Percentiles rank a stretch among this genome's conserved stretches.
Evolutionary conservation across 2,888 invertebrate genomes (phyloP).

Genomic region (Pemphredon lugubris): DNA sequence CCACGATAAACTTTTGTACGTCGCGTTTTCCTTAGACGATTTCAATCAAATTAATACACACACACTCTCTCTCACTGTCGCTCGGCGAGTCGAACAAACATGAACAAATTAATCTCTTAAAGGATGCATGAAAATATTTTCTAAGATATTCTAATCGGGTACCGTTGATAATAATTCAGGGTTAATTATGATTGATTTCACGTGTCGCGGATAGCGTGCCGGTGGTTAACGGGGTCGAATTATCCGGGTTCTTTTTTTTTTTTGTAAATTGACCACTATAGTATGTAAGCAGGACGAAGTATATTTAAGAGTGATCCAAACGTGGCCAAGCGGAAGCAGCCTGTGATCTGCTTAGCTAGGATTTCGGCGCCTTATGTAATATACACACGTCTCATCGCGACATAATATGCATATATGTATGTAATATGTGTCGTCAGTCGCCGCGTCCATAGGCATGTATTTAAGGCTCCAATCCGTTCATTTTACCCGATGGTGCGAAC

Average conservation of each 20-base stretch:
- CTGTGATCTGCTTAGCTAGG: slow-evolving; percentile 53
- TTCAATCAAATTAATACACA: too few relatives aligned
- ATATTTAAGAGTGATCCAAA: slow-evolving; percentile 41
- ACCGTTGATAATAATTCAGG: too few relatives aligned
- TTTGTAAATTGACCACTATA: slow-evolving; percentile 45
- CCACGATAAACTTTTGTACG: too few relatives aligned
- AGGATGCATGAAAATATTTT: too few relatives aligned
- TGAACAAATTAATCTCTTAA: too few relatives aligned
- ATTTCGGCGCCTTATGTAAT: slow-evolving; percentile 49
- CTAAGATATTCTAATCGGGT: too few relatives aligned
- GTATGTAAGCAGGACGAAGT: slow-evolving; percentile 31
- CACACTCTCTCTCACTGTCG: too few relatives aligned
- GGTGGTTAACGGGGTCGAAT: slow-evolving; percentile 4
- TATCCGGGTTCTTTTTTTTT: not conserved
- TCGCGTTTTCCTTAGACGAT: too few relatives aligned
- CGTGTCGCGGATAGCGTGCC: too few relatives aligned
- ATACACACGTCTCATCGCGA: slow-evolving; percentile 32
- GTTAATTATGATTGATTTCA: too few relatives aligned
- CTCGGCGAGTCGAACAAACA: too few relatives aligned
- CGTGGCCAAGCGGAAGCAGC: slow-evolving; percentile 49
- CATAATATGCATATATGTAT: slow-evolving; percentile 14
- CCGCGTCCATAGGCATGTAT: slow-evolving; percentile 19
- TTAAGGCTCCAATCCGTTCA: slow-evolving; percentile 21
- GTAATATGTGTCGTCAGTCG: too few relatives aligned
- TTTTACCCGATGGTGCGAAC: slow-evolving; percentile 26